A percentile compares a stretch with the other conserved stretches of the same genome.
These are phyloP conservation scores for Gallinago jamesoni DNA, from an alignment of 2,113 vertebrate genomes.

Conservation along the genomic window DNA sequence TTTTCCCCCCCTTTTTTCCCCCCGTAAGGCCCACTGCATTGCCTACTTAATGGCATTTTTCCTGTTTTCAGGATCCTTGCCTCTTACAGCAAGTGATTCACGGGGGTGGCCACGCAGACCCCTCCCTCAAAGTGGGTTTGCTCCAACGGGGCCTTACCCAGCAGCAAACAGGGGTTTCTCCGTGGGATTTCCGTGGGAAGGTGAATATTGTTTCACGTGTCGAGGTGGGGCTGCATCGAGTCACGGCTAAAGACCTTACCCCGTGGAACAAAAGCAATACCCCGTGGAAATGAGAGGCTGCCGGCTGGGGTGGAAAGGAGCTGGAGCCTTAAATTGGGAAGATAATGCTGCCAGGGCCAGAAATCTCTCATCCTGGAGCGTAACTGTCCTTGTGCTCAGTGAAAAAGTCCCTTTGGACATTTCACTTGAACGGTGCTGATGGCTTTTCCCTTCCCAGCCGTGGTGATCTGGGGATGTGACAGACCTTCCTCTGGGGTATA, in stretches of 20 bases:
- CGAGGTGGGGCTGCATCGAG: neutral
- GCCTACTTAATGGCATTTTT: neutral
- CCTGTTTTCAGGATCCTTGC: neutral
- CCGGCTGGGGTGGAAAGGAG: neutral
- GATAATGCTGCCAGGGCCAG: neutral
- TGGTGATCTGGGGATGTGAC: neutral
- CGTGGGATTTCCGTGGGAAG: neutral
- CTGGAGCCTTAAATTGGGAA: neutral
- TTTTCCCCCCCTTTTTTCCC: too few species aligned
- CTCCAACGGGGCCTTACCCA: too few species aligned
- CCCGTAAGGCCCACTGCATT: neutral
- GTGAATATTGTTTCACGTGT: accelerated
- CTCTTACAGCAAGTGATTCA: too few species aligned
- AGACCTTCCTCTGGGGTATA: neutral
- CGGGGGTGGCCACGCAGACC: neutral
- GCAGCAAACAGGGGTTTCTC: accelerated
- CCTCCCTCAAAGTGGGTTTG: neutral
- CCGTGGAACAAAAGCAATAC: neutral
- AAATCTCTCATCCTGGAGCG: neutral
- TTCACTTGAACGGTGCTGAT: neutral
- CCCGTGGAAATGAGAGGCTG: too few species aligned
- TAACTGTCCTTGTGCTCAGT: neutral
- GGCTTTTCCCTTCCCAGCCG: neutral
- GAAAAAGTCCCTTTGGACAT: neutral
- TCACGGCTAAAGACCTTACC: neutral